Percentiles rank a stretch among this genome's conserved stretches.
Evolutionary conservation across 1,140 invertebrate species (phyloP).

Genomic region (Drosophila navojoa): DNA sequence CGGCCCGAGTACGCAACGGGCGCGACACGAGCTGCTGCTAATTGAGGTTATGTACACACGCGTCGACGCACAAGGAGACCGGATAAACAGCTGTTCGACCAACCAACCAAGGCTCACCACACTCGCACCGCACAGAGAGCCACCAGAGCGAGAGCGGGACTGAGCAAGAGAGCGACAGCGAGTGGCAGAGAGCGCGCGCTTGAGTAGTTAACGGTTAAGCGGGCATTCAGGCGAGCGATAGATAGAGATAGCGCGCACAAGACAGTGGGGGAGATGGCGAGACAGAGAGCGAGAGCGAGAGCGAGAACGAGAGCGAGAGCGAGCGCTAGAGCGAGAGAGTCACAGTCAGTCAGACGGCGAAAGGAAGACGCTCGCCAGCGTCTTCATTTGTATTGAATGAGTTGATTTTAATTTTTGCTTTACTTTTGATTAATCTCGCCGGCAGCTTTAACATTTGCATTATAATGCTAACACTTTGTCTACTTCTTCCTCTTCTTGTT

Average conservation of each 20-base stretch:
- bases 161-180: background rate
- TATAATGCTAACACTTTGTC: slow-evolving; percentile 12
- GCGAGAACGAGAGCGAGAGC: slow-evolving; percentile 13
- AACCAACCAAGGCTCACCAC: slow-evolving; percentile 34
- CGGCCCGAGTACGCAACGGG: slow-evolving; percentile 26
- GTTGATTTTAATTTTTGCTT: slow-evolving; percentile 28
- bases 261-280: slow-evolving; percentile 21
- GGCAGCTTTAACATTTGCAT: slow-evolving; percentile 17
- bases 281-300: slow-evolving; percentile 14
- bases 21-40: slow-evolving; percentile 14
- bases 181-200: slow-evolving; percentile 16
- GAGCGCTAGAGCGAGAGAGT: slow-evolving; percentile 22
- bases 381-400: slow-evolving; percentile 42
- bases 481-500: background rate
- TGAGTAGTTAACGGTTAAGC: slow-evolving; percentile 27
- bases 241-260: slow-evolving; percentile 30
- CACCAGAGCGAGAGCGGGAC: background rate
- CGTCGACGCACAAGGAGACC: slow-evolving; percentile 59
- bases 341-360: slow-evolving; percentile 47
- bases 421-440: slow-evolving; percentile 16
- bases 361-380: slow-evolving; percentile 50
- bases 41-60: slow-evolving; percentile 79
- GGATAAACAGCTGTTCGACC: slow-evolving; percentile 51
- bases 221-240: slow-evolving; percentile 8
- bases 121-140: background rate